Conservation (phyloP, 1,140 invertebrate genomes). For the Cydia pomonella region DNA sequence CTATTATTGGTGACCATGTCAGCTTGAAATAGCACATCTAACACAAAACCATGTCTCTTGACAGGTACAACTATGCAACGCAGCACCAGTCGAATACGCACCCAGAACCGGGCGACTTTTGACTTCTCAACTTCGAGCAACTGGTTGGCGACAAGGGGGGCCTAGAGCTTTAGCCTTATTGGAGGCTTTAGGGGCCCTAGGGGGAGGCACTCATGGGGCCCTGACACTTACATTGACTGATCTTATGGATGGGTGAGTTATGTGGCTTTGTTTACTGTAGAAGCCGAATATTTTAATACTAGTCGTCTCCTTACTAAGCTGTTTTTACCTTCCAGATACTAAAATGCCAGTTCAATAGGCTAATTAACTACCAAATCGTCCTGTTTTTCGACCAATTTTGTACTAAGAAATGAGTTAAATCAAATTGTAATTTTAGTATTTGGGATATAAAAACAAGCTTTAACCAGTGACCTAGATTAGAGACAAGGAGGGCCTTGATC, state of each 20-base stretch:
- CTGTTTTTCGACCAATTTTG: too few species aligned
- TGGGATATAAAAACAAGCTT: too few species aligned
- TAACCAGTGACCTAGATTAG: too few species aligned
- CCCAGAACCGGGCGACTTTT: conserved; percentile 53
- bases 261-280: background rate
- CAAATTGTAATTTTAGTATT: too few species aligned
- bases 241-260: conserved; percentile 29
- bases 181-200: conserved; percentile 89
- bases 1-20: too few species aligned
- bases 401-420: too few species aligned
- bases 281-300: background rate
- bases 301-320: too few species aligned
- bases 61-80: conserved; percentile 62
- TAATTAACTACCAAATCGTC: too few species aligned
- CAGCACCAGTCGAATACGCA: conserved; percentile 52
- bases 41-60: background rate
- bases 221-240: conserved; percentile 81
- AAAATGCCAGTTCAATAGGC: too few species aligned
- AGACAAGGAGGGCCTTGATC: conserved; percentile 8
- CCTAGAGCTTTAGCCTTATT: conserved; percentile 68
- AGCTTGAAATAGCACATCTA: too few species aligned
- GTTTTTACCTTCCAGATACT: too few species aligned
- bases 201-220: conserved; percentile 83
- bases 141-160: conserved; percentile 34
- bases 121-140: conserved; percentile 42